These are phyloP conservation scores for Adelosebastes latens DNA, from an alignment of 2,797 vertebrate species.

Conservation along the genomic window DNA sequence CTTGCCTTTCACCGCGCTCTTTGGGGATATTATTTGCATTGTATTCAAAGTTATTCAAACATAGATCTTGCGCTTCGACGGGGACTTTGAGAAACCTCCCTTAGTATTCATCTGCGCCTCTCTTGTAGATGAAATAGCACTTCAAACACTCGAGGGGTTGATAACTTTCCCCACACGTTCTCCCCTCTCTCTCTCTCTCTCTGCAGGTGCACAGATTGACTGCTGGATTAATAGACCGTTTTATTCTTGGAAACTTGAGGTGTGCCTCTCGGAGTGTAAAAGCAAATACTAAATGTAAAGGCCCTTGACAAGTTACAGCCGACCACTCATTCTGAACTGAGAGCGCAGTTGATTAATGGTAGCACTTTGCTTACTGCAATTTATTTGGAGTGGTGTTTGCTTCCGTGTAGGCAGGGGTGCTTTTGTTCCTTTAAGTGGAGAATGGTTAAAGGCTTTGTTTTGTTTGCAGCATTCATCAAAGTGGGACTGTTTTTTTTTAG, in stretches of 20 bases:
- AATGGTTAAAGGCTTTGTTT: constrained; percentile 53
- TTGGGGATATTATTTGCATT: constrained; percentile 50
- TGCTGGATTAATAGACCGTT: constrained; percentile 59
- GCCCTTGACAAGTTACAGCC: constrained; percentile 53
- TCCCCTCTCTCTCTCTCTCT: background rate
- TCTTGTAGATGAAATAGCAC: constrained; percentile 59
- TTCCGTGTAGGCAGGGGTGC: constrained; percentile 27
- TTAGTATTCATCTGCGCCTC: constrained; percentile 52
- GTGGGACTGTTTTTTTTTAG: background rate
- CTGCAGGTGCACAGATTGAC: constrained; percentile 63
- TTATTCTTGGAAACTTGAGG: constrained; percentile 57
- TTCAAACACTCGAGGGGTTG: constrained; percentile 51
- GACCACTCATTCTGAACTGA: constrained; percentile 41
- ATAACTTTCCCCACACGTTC: constrained; percentile 24
- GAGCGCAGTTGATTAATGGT: constrained; percentile 59
- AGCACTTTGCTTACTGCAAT: constrained; percentile 70
- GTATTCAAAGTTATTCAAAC: constrained; percentile 67
- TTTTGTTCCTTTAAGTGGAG: constrained; percentile 51
- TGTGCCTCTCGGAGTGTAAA: constrained; percentile 48
- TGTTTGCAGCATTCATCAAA: constrained; percentile 43
- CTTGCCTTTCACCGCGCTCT: background rate
- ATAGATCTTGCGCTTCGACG: constrained; percentile 6
- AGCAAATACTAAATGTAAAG: constrained; percentile 59
- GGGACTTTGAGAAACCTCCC: constrained; percentile 32
- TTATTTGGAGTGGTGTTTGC: constrained; percentile 65